phyloP scores from a whole-genome alignment of 2,888 invertebrate species.

The Cyaniris semiargus region DNA sequence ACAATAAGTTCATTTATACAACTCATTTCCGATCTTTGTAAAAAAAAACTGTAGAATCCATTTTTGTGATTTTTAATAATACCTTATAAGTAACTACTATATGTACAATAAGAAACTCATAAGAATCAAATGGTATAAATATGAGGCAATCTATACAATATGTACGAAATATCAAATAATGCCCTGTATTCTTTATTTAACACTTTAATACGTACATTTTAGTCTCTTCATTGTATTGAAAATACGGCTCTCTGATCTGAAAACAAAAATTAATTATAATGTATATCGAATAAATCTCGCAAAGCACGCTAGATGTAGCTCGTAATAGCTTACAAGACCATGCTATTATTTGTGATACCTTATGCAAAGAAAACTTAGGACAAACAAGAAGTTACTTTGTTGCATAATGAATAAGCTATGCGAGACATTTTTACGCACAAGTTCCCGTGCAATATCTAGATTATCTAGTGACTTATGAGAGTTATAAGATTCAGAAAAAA shows the following conservation, averaged over 20 bases:
- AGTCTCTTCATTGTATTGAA: neutral
- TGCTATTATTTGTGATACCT: too few species aligned
- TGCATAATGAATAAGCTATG: too few species aligned
- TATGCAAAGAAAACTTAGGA: too few species aligned
- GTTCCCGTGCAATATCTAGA: too few species aligned
- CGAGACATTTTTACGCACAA: too few species aligned
- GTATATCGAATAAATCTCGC: too few species aligned
- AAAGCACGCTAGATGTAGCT: too few species aligned
- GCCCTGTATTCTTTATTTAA: neutral
- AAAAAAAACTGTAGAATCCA: neutral
- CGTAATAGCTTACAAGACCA: too few species aligned
- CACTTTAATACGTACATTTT: neutral
- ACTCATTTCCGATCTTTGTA: neutral
- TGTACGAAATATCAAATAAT: neutral
- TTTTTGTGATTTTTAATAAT: neutral
- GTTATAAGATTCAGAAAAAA: too few species aligned
- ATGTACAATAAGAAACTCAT: neutral
- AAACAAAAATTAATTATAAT: conserved; percentile 2
- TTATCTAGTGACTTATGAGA: too few species aligned
- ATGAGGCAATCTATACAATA: neutral
- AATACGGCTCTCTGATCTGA: conserved; percentile 19
- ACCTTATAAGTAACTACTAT: neutral
- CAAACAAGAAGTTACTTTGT: too few species aligned
- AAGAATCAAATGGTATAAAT: neutral
- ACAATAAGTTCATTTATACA: neutral